Conservation (phyloP, 2,888 invertebrate species). For the Buathra laborator region DNA sequence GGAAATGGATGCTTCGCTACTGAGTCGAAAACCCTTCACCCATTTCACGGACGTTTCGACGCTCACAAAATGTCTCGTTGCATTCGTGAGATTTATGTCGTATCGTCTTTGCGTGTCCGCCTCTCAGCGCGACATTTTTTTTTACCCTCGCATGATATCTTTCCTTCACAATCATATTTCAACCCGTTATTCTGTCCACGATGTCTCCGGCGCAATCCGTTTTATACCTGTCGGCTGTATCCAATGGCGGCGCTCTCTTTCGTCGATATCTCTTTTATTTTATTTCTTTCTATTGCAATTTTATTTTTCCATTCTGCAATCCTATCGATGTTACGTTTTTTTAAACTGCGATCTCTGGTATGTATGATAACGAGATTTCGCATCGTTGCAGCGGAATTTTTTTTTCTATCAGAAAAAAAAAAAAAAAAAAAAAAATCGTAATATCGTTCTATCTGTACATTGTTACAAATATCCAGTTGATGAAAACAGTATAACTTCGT, state of each 20-base stretch:
- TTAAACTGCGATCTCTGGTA: constrained; percentile 12
- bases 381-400: not conserved
- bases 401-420: no score
- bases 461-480: not conserved
- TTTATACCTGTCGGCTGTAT: constrained; percentile 30
- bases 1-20: constrained; percentile 71
- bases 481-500: not conserved
- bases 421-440: no score
- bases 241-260: constrained; percentile 19
- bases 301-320: not conserved
- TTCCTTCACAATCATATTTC: constrained; percentile 68
- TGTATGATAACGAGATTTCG: constrained; percentile 6
- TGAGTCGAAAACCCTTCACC: constrained; percentile 66
- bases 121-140: constrained; percentile 44
- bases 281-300: not conserved
- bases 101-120: constrained; percentile 57
- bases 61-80: constrained; percentile 56
- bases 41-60: constrained; percentile 29
- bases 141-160: constrained; percentile 46
- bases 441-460: no score
- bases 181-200: constrained; percentile 65
- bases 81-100: constrained; percentile 66
- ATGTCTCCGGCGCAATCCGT: constrained; percentile 9
- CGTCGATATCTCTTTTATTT: constrained; percentile 52
- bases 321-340: constrained; percentile 18